phyloP scores from a whole-genome alignment of 2,113 vertebrate genomes.

The Trochalopteron elliotii region DNA sequence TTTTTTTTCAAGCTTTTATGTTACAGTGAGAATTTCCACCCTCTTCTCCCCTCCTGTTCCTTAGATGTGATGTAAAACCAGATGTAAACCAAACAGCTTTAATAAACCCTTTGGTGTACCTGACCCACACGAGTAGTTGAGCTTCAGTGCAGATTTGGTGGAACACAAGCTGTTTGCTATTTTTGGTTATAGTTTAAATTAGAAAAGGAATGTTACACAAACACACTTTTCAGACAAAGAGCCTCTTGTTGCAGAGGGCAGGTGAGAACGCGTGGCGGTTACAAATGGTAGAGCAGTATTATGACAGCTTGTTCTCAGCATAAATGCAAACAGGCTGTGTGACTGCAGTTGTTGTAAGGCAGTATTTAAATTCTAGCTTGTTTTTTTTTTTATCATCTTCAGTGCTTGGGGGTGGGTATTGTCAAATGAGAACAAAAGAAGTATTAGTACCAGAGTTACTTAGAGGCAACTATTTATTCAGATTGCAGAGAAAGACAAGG shows the following conservation, averaged over 20 bases:
- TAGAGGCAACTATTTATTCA: not conserved
- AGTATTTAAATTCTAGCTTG: not conserved
- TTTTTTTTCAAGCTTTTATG: not conserved
- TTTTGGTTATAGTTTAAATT: conserved; percentile 22
- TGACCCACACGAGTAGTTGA: not conserved
- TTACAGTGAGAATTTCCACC: not conserved
- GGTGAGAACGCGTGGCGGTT: conserved; percentile 41
- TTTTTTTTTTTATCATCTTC: not conserved
- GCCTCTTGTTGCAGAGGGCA: conserved; percentile 33
- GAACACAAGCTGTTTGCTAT: not conserved
- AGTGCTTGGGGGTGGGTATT: not conserved
- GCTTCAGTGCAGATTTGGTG: not conserved
- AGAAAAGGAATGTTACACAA: conserved; percentile 18
- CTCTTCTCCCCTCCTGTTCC: not conserved
- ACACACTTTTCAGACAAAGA: conserved; percentile 41
- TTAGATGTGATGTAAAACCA: not conserved
- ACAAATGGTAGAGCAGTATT: not conserved
- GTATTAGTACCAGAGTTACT: not conserved
- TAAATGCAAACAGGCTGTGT: not conserved
- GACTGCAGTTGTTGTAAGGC: not conserved
- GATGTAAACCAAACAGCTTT: not conserved
- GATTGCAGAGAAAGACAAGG: not conserved
- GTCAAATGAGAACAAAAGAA: not conserved
- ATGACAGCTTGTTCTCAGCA: not conserved
- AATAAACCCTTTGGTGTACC: not conserved